phyloP scores from a whole-genome alignment of 1,140 invertebrate species.

The Globodera rostochiensis region DNA sequence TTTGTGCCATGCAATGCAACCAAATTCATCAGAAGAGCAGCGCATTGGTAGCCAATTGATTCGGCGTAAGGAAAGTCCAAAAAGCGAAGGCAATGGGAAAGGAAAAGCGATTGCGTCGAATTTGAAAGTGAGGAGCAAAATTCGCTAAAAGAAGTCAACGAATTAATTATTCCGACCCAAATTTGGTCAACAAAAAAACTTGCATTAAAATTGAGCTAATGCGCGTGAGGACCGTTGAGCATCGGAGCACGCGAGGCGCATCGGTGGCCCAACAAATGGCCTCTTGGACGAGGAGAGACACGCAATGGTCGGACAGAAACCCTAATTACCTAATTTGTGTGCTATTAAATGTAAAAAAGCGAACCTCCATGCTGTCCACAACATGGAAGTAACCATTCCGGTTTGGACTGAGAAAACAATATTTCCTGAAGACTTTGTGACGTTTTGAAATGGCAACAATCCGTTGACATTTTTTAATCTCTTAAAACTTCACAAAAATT shows the following conservation, averaged over 20 bases:
- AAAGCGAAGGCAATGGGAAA: slow-evolving; percentile 5
- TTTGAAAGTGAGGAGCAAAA: background rate
- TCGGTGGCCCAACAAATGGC: background rate
- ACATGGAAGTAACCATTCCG: slow-evolving; percentile 10
- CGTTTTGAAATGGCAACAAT: background rate
- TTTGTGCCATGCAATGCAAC: slow-evolving; percentile 2
- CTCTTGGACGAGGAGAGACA: background rate
- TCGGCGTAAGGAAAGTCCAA: slow-evolving; percentile 24
- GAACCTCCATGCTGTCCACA: background rate
- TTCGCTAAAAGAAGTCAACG: slow-evolving; percentile 2
- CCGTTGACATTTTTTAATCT: background rate
- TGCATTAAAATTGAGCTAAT: slow-evolving; percentile 7
- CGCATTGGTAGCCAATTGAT: slow-evolving; percentile 1
- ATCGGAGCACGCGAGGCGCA: slow-evolving; percentile 10
- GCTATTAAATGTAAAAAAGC: background rate
- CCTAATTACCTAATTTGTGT: slow-evolving; percentile 2
- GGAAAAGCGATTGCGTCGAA: background rate
- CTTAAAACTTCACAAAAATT: no score
- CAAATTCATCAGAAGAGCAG: slow-evolving; percentile 6
- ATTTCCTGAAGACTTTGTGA: background rate
- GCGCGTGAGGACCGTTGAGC: slow-evolving; percentile 4
- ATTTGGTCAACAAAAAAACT: background rate
- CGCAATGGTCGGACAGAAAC: slow-evolving; percentile 17
- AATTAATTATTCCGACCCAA: background rate
- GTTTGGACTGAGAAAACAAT: background rate